phyloP scores from a whole-genome alignment of 2,113 vertebrate species.

The Cervus canadensis region DNA sequence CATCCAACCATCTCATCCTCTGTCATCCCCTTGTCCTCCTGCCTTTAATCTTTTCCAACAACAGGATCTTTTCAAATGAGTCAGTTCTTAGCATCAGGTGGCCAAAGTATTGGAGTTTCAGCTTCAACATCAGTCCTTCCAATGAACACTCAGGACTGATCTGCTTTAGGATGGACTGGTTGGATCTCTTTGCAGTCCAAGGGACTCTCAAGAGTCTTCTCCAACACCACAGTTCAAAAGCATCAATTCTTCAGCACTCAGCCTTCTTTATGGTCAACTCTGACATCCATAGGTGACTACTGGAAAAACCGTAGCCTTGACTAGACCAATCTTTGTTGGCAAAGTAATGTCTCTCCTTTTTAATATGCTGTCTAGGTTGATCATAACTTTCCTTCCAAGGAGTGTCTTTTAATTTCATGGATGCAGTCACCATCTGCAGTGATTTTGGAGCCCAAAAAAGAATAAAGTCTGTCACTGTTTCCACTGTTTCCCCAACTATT shows the following conservation, averaged over 20 bases:
- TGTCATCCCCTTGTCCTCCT: not conserved
- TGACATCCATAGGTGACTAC: not conserved
- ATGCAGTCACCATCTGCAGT: not conserved
- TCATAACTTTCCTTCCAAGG: not conserved
- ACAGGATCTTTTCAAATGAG: not conserved
- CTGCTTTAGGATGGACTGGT: not conserved
- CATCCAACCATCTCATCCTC: not conserved
- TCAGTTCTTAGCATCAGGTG: not conserved
- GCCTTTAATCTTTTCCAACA: not conserved
- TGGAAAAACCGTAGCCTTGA: not conserved
- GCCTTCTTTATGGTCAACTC: not conserved
- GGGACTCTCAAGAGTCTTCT: not conserved
- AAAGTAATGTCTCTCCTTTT: not conserved
- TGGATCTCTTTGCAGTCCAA: not conserved
- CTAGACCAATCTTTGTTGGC: not conserved
- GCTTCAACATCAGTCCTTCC: not conserved
- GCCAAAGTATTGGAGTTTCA: not conserved
- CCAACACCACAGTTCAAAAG: not conserved
- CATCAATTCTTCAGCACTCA: not conserved
- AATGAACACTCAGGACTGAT: not conserved
- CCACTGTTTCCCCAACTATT: not conserved
- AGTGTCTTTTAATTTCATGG: not conserved
- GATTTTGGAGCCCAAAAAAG: not conserved
- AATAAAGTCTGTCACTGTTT: not conserved
- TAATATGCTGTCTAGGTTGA: not conserved